These are phyloP conservation scores for Orchesella cincta DNA, from an alignment of 1,140 invertebrate genomes.

Conservation along the genomic window DNA sequence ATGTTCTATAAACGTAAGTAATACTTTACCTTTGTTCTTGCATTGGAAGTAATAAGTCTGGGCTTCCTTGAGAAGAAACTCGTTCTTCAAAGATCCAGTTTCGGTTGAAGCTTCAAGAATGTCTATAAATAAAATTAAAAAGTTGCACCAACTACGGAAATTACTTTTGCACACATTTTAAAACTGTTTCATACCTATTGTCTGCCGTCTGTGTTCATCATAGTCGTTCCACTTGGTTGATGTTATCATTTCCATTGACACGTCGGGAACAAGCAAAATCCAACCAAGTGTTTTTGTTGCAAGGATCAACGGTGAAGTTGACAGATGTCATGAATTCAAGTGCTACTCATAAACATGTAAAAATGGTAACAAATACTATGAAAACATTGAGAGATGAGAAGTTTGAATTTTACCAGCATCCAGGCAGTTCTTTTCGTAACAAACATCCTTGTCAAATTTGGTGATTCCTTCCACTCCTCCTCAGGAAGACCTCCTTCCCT, in stretches of 20 bases:
- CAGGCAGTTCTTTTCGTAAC: not conserved
- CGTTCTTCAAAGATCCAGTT: not conserved
- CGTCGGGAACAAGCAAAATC: not conserved
- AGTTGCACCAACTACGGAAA: too few relatives aligned
- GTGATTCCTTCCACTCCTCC: not conserved
- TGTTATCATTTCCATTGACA: not conserved
- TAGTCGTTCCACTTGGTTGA: not conserved
- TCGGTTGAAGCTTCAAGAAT: too few relatives aligned
- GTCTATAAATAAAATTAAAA: too few relatives aligned
- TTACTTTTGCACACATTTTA: too few relatives aligned
- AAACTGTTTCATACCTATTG: not conserved
- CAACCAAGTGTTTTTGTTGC: not conserved
- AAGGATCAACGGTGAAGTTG: not conserved
- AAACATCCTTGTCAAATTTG: not conserved
- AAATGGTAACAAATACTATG: too few relatives aligned
- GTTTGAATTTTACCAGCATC: conserved; percentile 2
- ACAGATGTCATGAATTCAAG: not conserved
- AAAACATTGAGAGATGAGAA: too few relatives aligned
- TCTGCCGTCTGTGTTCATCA: not conserved
- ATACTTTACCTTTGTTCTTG: not conserved
- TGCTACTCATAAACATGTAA: too few relatives aligned
- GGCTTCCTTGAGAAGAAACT: not conserved
- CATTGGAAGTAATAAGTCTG: not conserved
- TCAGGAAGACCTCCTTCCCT: not conserved
- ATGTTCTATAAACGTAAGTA: too few relatives aligned